phyloP scores from a whole-genome alignment of 2,797 vertebrate genomes.

The Vespertilio murinus region DNA sequence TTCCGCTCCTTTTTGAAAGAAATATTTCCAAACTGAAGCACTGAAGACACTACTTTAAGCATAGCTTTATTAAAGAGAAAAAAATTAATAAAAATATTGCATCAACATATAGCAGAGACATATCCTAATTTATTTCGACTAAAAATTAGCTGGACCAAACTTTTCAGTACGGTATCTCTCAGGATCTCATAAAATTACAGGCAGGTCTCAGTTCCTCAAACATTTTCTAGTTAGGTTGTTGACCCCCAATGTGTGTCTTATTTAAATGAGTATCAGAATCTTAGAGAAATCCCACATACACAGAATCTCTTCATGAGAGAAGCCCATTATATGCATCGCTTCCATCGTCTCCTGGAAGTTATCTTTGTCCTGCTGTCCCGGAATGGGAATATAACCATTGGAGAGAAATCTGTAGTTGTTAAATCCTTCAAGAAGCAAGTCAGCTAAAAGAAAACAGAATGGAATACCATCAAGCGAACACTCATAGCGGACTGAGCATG shows the following conservation, averaged over 20 bases:
- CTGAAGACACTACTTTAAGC: conserved; percentile 97
- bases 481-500: background rate
- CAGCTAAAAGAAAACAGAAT: conserved; percentile 86
- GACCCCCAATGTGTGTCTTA: background rate
- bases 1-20: conserved; percentile 99
- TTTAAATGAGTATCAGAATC: background rate
- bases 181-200: conserved; percentile 9
- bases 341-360: conserved; percentile 99
- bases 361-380: conserved; percentile 98
- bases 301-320: conserved; percentile 95
- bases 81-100: background rate
- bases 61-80: conserved; percentile 88
- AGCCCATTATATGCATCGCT: conserved; percentile 99
- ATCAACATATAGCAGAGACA: background rate
- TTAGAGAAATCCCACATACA: conserved; percentile 84
- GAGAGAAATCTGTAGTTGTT: conserved; percentile 97
- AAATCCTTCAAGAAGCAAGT: conserved; percentile 96
- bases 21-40: conserved; percentile 98
- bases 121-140: background rate
- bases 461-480: background rate
- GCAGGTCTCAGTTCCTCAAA: background rate
- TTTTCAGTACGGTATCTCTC: background rate
- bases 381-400: conserved; percentile 96
- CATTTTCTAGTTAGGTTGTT: background rate
- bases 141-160: background rate